These are phyloP conservation scores for Trachelus troglodyta DNA, from an alignment of 2,888 invertebrate genomes.

Conservation along the genomic window DNA sequence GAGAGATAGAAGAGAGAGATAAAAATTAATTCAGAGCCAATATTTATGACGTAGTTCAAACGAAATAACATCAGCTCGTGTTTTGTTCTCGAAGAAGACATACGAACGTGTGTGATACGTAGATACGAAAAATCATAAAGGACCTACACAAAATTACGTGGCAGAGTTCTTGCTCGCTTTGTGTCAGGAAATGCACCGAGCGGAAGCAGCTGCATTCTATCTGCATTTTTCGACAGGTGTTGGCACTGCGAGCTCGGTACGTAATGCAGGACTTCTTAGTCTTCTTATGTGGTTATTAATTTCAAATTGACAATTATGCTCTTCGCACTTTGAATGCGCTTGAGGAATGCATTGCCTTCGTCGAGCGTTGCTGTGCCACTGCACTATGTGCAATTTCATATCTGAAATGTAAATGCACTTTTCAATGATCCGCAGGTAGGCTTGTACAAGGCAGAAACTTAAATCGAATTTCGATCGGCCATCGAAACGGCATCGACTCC, in stretches of 20 bases:
- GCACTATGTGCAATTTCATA: neutral
- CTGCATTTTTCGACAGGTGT: conserved; percentile 54
- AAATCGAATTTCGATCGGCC: conserved; percentile 54
- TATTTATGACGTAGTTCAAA: conserved; percentile 37
- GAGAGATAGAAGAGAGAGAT: conserved; percentile 14
- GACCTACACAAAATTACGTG: conserved; percentile 1
- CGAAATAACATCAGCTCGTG: conserved; percentile 32
- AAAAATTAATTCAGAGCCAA: conserved; percentile 25
- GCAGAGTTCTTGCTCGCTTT: neutral
- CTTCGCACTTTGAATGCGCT: neutral
- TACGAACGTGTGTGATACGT: neutral
- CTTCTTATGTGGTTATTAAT: neutral
- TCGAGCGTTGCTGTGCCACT: neutral
- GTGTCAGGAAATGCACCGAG: conserved; percentile 19
- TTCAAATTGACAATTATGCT: neutral
- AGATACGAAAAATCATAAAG: neutral
- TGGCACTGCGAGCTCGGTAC: conserved; percentile 13
- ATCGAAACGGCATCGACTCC: conserved; percentile 49
- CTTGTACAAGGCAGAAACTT: neutral
- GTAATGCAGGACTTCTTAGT: neutral
- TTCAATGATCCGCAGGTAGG: neutral
- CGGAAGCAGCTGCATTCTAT: conserved; percentile 52
- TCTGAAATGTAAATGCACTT: neutral
- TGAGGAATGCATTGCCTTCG: neutral
- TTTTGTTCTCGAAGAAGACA: neutral